These are phyloP conservation scores for Caenorhabditis sinica DNA, from an alignment of 2,888 invertebrate genomes.

Conservation along the genomic window DNA sequence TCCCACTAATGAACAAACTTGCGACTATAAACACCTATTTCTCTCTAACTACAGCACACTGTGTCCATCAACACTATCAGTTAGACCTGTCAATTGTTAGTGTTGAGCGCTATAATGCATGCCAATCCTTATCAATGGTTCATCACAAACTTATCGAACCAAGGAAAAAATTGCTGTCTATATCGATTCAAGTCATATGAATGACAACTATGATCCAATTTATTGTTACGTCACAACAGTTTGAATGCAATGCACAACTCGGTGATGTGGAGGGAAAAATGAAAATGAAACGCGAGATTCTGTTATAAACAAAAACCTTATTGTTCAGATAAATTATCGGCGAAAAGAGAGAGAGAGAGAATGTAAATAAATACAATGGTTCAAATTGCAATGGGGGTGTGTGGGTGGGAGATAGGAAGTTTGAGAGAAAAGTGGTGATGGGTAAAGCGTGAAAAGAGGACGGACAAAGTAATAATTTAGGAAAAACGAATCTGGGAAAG, in stretches of 20 bases:
- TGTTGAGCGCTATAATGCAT: constrained; percentile 11
- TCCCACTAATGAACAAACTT: background rate
- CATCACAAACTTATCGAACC: background rate
- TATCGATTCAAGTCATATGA: background rate
- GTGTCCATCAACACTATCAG: constrained; percentile 6
- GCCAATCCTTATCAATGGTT: constrained; percentile 7
- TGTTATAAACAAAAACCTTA: constrained; percentile 30
- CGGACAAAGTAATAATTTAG: background rate
- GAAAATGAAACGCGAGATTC: constrained; percentile 37
- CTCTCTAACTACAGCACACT: background rate
- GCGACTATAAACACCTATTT: background rate
- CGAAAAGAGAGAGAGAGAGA: background rate
- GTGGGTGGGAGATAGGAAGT: constrained; percentile 15
- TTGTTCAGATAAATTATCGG: constrained; percentile 11
- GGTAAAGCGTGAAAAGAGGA: constrained; percentile 1
- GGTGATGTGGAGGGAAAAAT: background rate
- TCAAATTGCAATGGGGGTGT: constrained; percentile 21
- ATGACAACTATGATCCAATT: constrained; percentile 36
- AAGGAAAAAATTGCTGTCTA: background rate
- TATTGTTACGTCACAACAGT: constrained; percentile 35
- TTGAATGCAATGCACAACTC: constrained; percentile 41
- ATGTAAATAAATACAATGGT: constrained; percentile 20
- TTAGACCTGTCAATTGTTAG: background rate
- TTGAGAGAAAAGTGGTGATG: constrained; percentile 1
- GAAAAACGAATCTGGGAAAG: constrained; percentile 2